Evolutionary conservation across 2,888 invertebrate genomes (phyloP).

Genomic region (Imbricaverruca yamaguchii): DNA sequence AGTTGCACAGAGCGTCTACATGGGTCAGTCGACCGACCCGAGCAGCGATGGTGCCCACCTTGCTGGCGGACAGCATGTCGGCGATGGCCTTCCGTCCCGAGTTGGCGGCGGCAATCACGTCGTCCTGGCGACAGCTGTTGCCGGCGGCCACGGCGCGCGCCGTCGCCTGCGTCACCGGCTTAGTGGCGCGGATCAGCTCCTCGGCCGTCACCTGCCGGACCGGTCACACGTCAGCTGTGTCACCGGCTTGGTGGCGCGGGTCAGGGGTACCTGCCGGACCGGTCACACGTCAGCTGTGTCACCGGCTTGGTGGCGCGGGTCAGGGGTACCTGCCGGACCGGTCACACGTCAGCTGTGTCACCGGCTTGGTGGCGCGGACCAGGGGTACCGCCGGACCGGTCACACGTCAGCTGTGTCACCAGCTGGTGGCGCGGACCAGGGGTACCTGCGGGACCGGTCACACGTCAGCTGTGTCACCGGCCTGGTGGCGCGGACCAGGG

Average conservation of each 20-base stretch:
- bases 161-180: slow-evolving; percentile 87
- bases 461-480: too few species aligned
- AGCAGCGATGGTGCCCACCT: slow-evolving; percentile 47
- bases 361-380: too few species aligned
- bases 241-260: background rate
- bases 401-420: too few species aligned
- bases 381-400: too few species aligned
- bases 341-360: too few species aligned
- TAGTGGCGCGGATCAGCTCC: slow-evolving; percentile 85
- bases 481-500: too few species aligned
- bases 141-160: slow-evolving; percentile 92
- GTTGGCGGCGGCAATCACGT: slow-evolving; percentile 92
- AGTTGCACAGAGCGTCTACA: too few species aligned
- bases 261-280: background rate
- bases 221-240: slow-evolving; percentile 37
- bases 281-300: background rate
- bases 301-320: too few species aligned
- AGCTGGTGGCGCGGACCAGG: too few species aligned
- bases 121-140: slow-evolving; percentile 82
- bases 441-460: too few species aligned
- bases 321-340: too few species aligned
- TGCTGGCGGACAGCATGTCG: slow-evolving; percentile 82
- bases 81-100: slow-evolving; percentile 88
- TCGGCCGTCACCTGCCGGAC: slow-evolving; percentile 67
- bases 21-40: background rate